A percentile compares a stretch with the other conserved stretches of the same genome.
phyloP scores from a whole-genome alignment of 2,888 invertebrate species.

The Nysson spinosus region DNA sequence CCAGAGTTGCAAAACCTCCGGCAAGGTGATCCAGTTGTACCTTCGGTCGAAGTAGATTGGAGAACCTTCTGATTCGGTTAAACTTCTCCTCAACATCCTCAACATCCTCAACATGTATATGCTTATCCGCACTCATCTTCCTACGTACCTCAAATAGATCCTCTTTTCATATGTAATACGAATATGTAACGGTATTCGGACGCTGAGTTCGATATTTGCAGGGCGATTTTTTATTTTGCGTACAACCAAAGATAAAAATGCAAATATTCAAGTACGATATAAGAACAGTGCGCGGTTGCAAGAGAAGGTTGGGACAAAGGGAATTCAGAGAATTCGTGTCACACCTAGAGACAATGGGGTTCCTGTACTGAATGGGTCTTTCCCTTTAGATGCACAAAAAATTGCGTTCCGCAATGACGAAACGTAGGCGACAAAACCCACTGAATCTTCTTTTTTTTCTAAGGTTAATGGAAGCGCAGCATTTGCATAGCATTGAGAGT shows the following conservation, averaged over 20 bases:
- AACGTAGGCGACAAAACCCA: constrained; percentile 50
- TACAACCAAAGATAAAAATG: too few relatives aligned
- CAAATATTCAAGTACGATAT: too few relatives aligned
- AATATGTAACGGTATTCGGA: too few relatives aligned
- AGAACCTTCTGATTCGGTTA: constrained; percentile 26
- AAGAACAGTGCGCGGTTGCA: constrained; percentile 12
- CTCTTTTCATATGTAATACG: too few relatives aligned
- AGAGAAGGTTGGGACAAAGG: constrained; percentile 28
- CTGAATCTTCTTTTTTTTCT: constrained; percentile 43
- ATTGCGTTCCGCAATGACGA: constrained; percentile 37
- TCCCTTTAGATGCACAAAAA: constrained; percentile 40
- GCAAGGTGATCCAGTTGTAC: constrained; percentile 72
- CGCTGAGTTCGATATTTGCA: too few relatives aligned
- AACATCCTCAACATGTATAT: too few relatives aligned
- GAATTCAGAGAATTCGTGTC: constrained; percentile 57
- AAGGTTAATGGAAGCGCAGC: constrained; percentile 1
- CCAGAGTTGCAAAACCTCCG: constrained; percentile 65
- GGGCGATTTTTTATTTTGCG: too few relatives aligned
- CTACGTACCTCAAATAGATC: neutral
- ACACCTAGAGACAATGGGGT: constrained; percentile 54
- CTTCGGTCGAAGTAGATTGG: constrained; percentile 56
- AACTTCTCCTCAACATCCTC: neutral
- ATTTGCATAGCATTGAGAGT: neutral
- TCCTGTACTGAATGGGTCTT: constrained; percentile 47
- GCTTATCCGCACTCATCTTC: too few relatives aligned